Base-by-base conservation (phyloP, 1,140 invertebrate species). In the Eubasilissa regina region DNA sequence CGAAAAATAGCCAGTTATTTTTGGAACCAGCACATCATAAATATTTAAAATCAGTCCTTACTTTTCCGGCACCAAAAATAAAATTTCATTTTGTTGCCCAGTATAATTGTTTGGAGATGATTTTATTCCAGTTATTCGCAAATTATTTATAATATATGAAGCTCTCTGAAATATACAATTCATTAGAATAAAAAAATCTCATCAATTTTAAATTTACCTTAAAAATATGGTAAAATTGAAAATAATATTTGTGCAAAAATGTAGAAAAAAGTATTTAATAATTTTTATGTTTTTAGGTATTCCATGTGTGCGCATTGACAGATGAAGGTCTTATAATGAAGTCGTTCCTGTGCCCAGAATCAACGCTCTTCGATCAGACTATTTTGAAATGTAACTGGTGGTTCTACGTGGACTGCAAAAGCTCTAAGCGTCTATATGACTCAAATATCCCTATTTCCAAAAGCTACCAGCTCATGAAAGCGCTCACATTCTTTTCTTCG, bases 381-480 rank as follows among this genome's bases (percentile, higher is more conserved):
- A 95, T 97, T 70, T 89, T 97, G 0, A 96, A 96, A 85, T 97
- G 96, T 87, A 97, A 97, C 85, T 97, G 95, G 95, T 96, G 95
- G 94, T 96, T 96, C 87, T 96, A 96, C 87, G 95, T 96, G 0
- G 95, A 97, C 84, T 97, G 96, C 86, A 94, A 95, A 87, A 91
- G 92, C 45, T 95, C 95, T 0, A 92, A 91, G 81, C 91, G 90
- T 68, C 88, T 96, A 47, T 97, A 96, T 86, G 95, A 96, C 83
- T 96, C 95, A 4, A 97, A 97, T 84, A 95, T 96, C 58, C 95
- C 95, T 0, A 94, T 97, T 58, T 96, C 95, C 47, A 96, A 97
- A 86, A 97, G 95, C 86, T 97, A 96, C 86, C 95, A 97, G 85
- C 89, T 96, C 7, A 96, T 97, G 94, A 96, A 96, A 86, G 95